Conservation (phyloP, 2,113 vertebrate species). For the Porphyrio hochstetteri region DNA sequence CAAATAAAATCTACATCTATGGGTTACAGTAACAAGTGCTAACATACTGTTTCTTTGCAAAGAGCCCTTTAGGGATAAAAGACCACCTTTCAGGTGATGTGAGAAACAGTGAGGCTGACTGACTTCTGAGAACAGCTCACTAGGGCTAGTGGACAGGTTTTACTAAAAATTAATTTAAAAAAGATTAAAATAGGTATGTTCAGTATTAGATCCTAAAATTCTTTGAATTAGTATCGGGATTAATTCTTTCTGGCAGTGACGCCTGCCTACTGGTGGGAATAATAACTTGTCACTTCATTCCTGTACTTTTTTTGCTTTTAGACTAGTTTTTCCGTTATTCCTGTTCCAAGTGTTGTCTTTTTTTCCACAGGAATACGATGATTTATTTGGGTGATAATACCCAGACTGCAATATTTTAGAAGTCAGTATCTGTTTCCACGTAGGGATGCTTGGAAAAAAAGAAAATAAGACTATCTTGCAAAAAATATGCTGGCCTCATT, state of each 20-base stretch:
- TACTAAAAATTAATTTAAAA: neutral
- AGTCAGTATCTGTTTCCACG: neutral
- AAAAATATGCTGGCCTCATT: slow-evolving; percentile 33
- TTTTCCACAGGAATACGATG: neutral
- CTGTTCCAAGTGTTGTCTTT: neutral
- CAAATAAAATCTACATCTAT: slow-evolving; percentile 72
- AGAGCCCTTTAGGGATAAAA: slow-evolving; percentile 11
- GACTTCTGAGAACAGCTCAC: neutral
- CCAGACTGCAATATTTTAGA: neutral
- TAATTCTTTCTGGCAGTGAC: neutral
- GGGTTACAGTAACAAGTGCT: slow-evolving; percentile 51
- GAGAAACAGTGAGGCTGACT: neutral
- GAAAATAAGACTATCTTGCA: slow-evolving; percentile 5
- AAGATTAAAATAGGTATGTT: neutral
- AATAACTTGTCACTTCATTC: neutral
- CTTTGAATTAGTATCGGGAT: neutral
- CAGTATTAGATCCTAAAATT: neutral
- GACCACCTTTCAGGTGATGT: neutral
- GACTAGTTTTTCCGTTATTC: neutral
- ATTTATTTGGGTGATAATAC: neutral
- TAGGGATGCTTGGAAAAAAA: neutral
- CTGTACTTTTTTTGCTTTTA: neutral
- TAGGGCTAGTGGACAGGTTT: neutral
- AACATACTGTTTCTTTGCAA: slow-evolving; percentile 48
- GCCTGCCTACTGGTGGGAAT: neutral